Base-by-base conservation (phyloP, 2,797 vertebrate species). In the Poeciliopsis gracilis region DNA sequence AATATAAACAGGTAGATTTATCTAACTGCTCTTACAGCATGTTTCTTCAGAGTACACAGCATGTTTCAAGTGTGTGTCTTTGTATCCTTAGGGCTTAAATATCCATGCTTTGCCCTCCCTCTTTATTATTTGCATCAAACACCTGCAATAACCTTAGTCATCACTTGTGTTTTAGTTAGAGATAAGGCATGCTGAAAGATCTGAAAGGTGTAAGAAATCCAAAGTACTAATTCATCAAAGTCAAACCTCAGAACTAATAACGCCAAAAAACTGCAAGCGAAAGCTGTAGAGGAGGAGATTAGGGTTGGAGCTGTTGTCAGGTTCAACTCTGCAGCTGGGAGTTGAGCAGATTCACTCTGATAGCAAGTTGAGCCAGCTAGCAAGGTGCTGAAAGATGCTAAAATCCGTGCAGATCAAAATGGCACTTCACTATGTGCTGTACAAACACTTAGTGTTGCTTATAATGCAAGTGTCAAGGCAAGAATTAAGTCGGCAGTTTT, bases 361-460 rank as follows among this genome's bases (percentile, higher is more conserved):
- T 86, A 73, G 82, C 81, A 49, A 73, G 83, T 36, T 76, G 82
- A 89, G 86, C 55, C 82, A 78, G 79, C 82, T 59, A 84, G 83
- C 73, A 45, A 93, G 88, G 94, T 90, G 94, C 87, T 94, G 94
- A 96, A 94, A 95, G 89, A 81, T 89, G 84, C 87, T 88, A 91
- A 90, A 92, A 89, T 89, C 84, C 85, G 53, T 51, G 84, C 28
- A 78, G 86, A 90, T 91, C 93, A 91, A 94, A 86, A 89, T 87
- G 88, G 89, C 85, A 92, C 89, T 91, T 90, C 90, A 90, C 92
- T 79, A 30, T 72, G 72, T 77, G 83, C 86, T 94, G 85, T 92
- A 91, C 78, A 94, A 95, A 95, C 92, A 95, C 84, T 59, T 82
- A 87, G 77, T 80, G 84, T 85, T 86, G 90, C 90, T 88, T 90